Percentiles rank a stretch among this genome's conserved stretches.
These are phyloP conservation scores for Laothoe populi DNA, from an alignment of 2,888 invertebrate genomes.

Conservation along the genomic window DNA sequence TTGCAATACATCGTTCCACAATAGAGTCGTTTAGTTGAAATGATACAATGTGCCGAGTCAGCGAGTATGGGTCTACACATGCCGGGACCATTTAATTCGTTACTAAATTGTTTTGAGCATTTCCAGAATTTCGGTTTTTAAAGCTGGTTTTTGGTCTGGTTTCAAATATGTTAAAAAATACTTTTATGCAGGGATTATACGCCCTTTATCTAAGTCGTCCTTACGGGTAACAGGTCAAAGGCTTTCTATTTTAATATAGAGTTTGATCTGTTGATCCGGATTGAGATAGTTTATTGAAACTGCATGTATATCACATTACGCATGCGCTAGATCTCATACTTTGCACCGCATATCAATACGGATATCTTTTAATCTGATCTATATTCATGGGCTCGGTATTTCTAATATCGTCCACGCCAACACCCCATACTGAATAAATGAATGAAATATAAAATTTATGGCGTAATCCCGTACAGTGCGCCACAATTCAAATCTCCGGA, in stretches of 20 bases:
- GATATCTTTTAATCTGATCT: not conserved
- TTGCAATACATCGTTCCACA: slow-evolving; percentile 20
- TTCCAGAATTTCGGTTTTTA: slow-evolving; percentile 1
- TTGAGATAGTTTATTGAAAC: too few species aligned
- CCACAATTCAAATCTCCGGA: slow-evolving; percentile 45
- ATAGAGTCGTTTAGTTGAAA: slow-evolving; percentile 24
- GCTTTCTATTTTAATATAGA: too few species aligned
- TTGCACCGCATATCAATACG: not conserved
- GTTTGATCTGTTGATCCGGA: too few species aligned
- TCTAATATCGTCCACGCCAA: not conserved
- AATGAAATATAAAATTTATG: slow-evolving; percentile 12
- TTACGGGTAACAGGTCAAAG: too few species aligned
- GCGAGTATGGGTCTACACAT: slow-evolving; percentile 7
- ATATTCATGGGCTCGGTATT: not conserved
- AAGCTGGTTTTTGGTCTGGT: not conserved
- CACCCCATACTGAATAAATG: slow-evolving; percentile 13
- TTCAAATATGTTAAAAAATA: not conserved
- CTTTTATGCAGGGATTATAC: too few species aligned
- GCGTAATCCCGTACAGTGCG: slow-evolving; percentile 9
- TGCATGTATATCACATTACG: too few species aligned
- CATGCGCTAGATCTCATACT: not conserved
- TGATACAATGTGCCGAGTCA: slow-evolving; percentile 21
- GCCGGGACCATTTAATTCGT: slow-evolving; percentile 16
- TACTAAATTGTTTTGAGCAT: slow-evolving; percentile 19
- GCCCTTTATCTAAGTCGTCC: too few species aligned